These are phyloP conservation scores for Pasiphila rectangulata DNA, from an alignment of 2,888 invertebrate genomes.

Conservation along the genomic window DNA sequence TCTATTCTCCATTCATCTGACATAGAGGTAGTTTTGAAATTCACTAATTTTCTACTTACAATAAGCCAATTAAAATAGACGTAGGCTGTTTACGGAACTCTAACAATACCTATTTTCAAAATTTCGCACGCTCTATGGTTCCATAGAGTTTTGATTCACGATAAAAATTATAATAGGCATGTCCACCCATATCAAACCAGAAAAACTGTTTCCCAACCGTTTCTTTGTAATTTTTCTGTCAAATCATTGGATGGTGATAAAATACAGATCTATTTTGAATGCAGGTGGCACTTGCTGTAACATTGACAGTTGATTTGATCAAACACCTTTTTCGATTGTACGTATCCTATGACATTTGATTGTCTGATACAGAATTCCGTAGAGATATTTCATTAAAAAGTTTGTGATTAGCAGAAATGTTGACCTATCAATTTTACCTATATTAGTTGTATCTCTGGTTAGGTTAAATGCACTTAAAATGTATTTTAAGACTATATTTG, in stretches of 20 bases:
- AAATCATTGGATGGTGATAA: constrained; percentile 73
- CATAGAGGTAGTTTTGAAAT: too few species aligned
- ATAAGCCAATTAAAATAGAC: background rate
- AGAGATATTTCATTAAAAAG: background rate
- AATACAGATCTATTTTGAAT: constrained; percentile 37
- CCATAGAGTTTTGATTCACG: background rate
- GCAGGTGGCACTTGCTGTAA: constrained; percentile 31
- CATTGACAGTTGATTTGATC: constrained; percentile 34
- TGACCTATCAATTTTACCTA: too few species aligned
- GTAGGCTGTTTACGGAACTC: background rate
- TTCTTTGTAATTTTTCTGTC: constrained; percentile 64
- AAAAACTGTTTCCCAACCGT: constrained; percentile 41
- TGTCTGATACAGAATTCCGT: constrained; percentile 15
- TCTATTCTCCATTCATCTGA: too few species aligned
- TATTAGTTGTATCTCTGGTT: too few species aligned
- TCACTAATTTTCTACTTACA: too few species aligned
- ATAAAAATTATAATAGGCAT: constrained; percentile 6
- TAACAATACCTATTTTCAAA: background rate
- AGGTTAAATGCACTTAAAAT: too few species aligned
- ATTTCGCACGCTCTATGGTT: constrained; percentile 15
- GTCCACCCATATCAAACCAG: constrained; percentile 51
- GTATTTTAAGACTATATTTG: too few species aligned
- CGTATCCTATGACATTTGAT: constrained; percentile 4
- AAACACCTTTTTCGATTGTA: constrained; percentile 18
- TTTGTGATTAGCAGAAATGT: too few species aligned